Evolutionary conservation across 2,888 invertebrate genomes (phyloP).

Genomic region (Sphecodes monilicornis): DNA sequence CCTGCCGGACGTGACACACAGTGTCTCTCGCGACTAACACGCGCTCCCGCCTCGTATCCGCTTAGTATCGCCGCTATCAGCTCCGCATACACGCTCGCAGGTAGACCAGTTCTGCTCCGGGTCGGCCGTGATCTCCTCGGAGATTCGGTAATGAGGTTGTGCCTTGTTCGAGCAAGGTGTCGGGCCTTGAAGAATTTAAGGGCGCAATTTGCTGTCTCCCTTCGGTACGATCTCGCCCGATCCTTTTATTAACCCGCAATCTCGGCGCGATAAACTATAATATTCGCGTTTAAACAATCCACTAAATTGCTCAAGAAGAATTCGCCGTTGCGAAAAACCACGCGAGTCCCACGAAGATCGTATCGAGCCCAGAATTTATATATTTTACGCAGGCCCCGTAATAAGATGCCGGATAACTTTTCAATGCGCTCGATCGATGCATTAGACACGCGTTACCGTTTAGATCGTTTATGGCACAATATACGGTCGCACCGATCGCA

Average conservation of each 20-base stretch:
- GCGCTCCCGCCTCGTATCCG: slow-evolving; percentile 59
- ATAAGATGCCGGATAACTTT: not conserved
- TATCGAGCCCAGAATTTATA: slow-evolving; percentile 1
- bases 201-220: slow-evolving; percentile 1
- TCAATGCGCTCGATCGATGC: not conserved
- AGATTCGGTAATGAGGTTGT: slow-evolving; percentile 65
- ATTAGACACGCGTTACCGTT: slow-evolving; percentile 6
- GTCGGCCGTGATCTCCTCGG: slow-evolving; percentile 48
- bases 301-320: not conserved
- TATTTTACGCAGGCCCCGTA: not conserved
- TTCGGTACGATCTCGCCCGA: not conserved
- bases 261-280: slow-evolving; percentile 3
- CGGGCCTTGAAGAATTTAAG: slow-evolving; percentile 27
- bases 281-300: slow-evolving; percentile 1
- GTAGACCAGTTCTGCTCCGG: slow-evolving; percentile 35
- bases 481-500: not conserved
- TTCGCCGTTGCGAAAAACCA: not conserved
- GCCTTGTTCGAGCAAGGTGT: slow-evolving; percentile 8
- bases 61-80: slow-evolving; percentile 42
- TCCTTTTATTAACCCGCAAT: slow-evolving; percentile 13
- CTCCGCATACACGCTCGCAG: slow-evolving; percentile 26
- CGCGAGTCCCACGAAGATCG: not conserved
- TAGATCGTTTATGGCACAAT: not conserved
- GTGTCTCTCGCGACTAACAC: slow-evolving; percentile 65
- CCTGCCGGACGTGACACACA: slow-evolving; percentile 71